These are phyloP conservation scores for Synodontis membranacea DNA, from an alignment of 2,113 vertebrate genomes.

Conservation along the genomic window DNA sequence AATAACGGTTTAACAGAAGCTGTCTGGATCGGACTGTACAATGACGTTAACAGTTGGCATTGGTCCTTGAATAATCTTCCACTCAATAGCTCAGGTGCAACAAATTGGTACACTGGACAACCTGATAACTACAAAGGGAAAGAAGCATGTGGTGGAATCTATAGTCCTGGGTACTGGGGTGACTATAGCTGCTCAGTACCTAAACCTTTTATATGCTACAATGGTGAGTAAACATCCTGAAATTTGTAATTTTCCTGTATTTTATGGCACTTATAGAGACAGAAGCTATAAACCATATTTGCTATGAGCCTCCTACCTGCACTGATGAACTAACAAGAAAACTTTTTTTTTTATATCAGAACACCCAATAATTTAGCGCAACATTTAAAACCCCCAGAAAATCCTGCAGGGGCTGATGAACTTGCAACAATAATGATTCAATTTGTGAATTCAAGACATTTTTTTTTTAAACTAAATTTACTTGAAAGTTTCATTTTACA, in stretches of 20 bases:
- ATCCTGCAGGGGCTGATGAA: too few relatives aligned
- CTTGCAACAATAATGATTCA: too few relatives aligned
- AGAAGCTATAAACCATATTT: neutral
- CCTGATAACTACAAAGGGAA: neutral
- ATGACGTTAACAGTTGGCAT: constrained; percentile 26
- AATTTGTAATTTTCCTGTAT: neutral
- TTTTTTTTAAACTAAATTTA: too few relatives aligned
- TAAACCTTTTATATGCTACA: constrained; percentile 25
- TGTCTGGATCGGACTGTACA: constrained; percentile 41
- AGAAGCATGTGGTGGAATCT: neutral
- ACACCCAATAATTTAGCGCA: too few relatives aligned
- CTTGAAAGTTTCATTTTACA: too few relatives aligned
- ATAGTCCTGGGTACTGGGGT: neutral
- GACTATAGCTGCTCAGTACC: neutral
- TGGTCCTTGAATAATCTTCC: constrained; percentile 23
- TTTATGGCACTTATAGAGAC: neutral
- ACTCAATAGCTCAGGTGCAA: neutral
- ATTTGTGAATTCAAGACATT: too few relatives aligned
- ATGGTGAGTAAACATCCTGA: constrained; percentile 16
- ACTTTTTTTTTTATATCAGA: too few relatives aligned
- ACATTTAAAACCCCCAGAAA: too few relatives aligned
- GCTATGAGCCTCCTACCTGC: neutral
- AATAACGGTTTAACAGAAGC: neutral
- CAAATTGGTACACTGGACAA: neutral
- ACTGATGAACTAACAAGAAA: neutral